These are phyloP conservation scores for Pseudopleuronectes americanus DNA, from an alignment of 2,797 vertebrate species.

Conservation along the genomic window DNA sequence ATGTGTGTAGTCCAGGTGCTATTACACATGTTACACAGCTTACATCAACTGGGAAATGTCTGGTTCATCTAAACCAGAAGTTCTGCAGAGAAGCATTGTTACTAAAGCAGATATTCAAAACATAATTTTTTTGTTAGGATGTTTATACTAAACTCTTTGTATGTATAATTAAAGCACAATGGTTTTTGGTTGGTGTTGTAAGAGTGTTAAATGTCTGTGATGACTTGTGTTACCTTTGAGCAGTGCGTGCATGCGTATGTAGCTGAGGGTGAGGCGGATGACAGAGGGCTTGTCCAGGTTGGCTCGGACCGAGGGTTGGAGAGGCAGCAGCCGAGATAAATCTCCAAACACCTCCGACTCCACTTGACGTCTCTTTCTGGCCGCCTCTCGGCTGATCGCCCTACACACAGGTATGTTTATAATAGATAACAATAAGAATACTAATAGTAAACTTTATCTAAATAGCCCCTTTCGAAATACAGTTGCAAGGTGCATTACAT, in stretches of 20 bases:
- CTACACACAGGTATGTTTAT: conserved; percentile 59
- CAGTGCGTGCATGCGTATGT: conserved; percentile 90
- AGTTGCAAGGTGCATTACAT: too few relatives aligned
- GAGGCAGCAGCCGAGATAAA: conserved; percentile 90
- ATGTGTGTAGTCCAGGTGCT: too few relatives aligned
- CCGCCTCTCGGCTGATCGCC: conserved; percentile 86
- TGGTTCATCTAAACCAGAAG: too few relatives aligned
- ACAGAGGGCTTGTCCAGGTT: conserved; percentile 96
- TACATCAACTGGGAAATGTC: too few relatives aligned
- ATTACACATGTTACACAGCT: too few relatives aligned
- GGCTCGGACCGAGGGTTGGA: conserved; percentile 87
- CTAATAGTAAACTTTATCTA: too few relatives aligned
- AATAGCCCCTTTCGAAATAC: too few relatives aligned
- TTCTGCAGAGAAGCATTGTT: too few relatives aligned
- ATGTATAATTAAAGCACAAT: neutral
- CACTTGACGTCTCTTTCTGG: conserved; percentile 89
- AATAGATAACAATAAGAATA: too few relatives aligned
- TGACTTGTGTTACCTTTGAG: conserved; percentile 76
- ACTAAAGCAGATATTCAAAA: too few relatives aligned
- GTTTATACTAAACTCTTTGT: neutral
- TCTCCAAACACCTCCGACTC: conserved; percentile 94
- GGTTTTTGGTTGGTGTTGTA: too few relatives aligned
- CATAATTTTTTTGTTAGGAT: too few relatives aligned
- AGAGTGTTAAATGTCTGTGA: conserved; percentile 7
- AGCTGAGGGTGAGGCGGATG: conserved; percentile 96